These are phyloP conservation scores for Isaurus tuberculatus DNA, from an alignment of 92 coral and sea anemone genomes.

Conservation along the genomic window DNA sequence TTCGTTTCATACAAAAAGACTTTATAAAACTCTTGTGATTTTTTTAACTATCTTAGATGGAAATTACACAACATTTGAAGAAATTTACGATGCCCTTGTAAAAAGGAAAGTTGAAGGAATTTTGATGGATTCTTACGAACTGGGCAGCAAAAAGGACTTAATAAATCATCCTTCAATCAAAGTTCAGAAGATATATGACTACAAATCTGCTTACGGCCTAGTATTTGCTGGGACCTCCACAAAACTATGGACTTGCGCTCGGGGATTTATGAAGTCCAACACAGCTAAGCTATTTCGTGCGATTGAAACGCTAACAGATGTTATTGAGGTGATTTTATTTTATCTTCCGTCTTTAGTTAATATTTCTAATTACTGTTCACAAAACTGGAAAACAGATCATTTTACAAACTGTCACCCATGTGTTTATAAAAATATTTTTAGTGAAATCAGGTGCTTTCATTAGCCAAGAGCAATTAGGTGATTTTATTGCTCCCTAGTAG, in stretches of 20 bases:
- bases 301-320: neutral
- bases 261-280: conserved; percentile 70
- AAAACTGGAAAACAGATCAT: no score
- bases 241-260: conserved; percentile 68
- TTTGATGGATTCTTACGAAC: conserved; percentile 79
- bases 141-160: conserved; percentile 66
- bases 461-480: no score
- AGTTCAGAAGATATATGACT: conserved; percentile 73
- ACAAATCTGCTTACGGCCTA: conserved; percentile 76
- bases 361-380: neutral
- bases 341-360: no score
- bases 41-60: conserved; percentile 29
- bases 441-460: no score
- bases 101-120: conserved; percentile 72
- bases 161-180: conserved; percentile 58
- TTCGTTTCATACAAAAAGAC: no score
- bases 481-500: no score
- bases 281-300: conserved; percentile 61
- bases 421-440: no score
- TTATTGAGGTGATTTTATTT: neutral
- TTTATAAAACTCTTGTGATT: no score
- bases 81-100: conserved; percentile 65
- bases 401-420: no score
- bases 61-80: conserved; percentile 68
- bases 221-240: conserved; percentile 83